These are phyloP conservation scores for Pseudomyrmex dendroicus DNA, from an alignment of 1,140 invertebrate genomes.

Conservation along the genomic window DNA sequence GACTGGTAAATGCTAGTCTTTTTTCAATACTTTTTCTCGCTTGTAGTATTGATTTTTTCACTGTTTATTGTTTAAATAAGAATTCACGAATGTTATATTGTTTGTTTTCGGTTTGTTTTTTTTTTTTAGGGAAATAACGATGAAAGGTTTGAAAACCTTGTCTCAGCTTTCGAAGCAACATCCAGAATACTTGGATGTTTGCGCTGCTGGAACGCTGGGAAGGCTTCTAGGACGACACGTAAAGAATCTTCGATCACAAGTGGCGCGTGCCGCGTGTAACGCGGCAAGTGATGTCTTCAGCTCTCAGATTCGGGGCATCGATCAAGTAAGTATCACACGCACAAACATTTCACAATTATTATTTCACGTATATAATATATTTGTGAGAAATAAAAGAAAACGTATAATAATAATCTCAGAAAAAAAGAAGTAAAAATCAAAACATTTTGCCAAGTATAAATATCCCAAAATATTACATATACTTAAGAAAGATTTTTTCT, in stretches of 20 bases:
- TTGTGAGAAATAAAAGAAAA: no score
- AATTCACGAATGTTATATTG: background rate
- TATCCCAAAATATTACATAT: no score
- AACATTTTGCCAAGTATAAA: no score
- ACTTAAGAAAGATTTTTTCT: no score
- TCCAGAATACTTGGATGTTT: slow-evolving; percentile 87
- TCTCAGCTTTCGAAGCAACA: slow-evolving; percentile 91
- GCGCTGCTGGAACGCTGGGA: slow-evolving; percentile 87
- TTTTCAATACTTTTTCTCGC: background rate
- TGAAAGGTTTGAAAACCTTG: slow-evolving; percentile 91
- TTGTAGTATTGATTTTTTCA: background rate
- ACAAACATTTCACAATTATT: no score
- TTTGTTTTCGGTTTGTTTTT: no score
- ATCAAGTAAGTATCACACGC: slow-evolving; percentile 86
- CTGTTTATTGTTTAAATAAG: background rate
- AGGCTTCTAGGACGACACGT: slow-evolving; percentile 91
- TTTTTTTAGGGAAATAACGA: slow-evolving; percentile 90
- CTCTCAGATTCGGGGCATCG: slow-evolving; percentile 89
- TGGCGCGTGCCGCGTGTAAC: slow-evolving; percentile 93
- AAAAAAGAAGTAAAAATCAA: no score
- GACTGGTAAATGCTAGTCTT: slow-evolving; percentile 88
- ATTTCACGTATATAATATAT: no score
- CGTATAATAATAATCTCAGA: no score
- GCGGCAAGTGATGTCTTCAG: slow-evolving; percentile 92
- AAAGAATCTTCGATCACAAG: slow-evolving; percentile 95